phyloP scores from a whole-genome alignment of 1,140 invertebrate species.

The Chelonus insularis region DNA sequence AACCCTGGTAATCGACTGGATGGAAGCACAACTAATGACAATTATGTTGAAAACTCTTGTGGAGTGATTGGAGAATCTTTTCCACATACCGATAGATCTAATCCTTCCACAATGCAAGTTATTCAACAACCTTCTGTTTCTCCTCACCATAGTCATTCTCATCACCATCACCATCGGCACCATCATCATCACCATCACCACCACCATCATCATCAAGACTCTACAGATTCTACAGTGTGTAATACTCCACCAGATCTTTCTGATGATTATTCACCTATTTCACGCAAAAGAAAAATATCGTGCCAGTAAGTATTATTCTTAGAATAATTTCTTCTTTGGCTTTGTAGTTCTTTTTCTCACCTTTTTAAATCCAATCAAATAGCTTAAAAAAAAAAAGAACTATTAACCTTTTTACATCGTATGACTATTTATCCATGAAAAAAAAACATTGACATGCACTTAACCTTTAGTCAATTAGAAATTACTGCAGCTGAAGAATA shows the following conservation, averaged over 20 bases:
- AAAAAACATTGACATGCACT: no score
- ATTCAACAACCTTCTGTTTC: constrained; percentile 33
- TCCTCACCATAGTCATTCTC: constrained; percentile 42
- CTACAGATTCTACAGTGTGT: constrained; percentile 31
- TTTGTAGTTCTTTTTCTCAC: not conserved
- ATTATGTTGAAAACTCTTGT: not conserved
- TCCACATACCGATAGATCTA: not conserved
- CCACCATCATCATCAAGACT: constrained; percentile 42
- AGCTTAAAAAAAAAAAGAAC: not conserved
- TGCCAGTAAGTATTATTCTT: constrained; percentile 52
- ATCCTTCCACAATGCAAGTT: constrained; percentile 1
- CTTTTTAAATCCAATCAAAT: not conserved
- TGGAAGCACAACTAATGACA: not conserved
- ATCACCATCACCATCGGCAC: constrained; percentile 41
- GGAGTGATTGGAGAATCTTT: not conserved
- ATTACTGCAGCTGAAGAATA: not conserved
- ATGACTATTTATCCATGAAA: no score
- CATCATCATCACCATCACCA: constrained; percentile 38
- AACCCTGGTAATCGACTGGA: no score
- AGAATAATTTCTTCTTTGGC: no score
- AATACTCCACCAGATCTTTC: constrained; percentile 30
- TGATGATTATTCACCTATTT: constrained; percentile 37
- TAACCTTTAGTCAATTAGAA: no score
- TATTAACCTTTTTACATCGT: no score
- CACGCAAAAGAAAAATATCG: constrained; percentile 49